Percentiles rank a stretch among this genome's conserved stretches.
Evolutionary conservation across 2,888 invertebrate species (phyloP).

Genomic region (Drosophila borborema): DNA sequence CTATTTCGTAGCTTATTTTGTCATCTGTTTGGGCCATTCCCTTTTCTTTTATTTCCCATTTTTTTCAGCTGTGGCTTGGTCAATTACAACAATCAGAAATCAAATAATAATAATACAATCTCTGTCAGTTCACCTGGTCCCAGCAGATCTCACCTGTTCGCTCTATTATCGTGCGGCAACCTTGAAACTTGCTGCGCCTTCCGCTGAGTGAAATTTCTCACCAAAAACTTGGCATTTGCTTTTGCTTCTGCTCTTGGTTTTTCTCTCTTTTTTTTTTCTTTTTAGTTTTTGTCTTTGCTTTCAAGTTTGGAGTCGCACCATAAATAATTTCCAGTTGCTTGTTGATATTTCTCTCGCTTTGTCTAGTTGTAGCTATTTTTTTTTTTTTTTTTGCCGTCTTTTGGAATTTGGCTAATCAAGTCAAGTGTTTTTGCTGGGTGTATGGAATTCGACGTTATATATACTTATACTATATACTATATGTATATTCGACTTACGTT

Average conservation of each 20-base stretch:
- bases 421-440: conserved; percentile 46
- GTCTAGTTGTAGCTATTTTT: background rate
- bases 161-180: conserved; percentile 56
- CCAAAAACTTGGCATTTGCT: conserved; percentile 40
- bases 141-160: conserved; percentile 27
- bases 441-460: background rate
- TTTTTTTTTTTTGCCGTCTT: conserved; percentile 9
- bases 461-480: background rate
- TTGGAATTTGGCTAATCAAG: conserved; percentile 68
- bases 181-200: conserved; percentile 62
- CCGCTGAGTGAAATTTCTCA: conserved; percentile 70
- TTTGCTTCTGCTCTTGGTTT: conserved; percentile 41
- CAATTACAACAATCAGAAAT: conserved; percentile 35
- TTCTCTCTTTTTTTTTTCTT: conserved; percentile 17
- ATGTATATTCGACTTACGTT: background rate
- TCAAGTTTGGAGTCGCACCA: conserved; percentile 67
- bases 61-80: conserved; percentile 22
- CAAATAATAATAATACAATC: conserved; percentile 31
- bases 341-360: conserved; percentile 22
- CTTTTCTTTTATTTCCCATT: background rate
- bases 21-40: conserved; percentile 28
- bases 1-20: conserved; percentile 30
- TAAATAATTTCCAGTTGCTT: conserved; percentile 61
- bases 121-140: conserved; percentile 28
- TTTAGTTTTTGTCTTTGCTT: conserved; percentile 51